Percentiles rank a stretch among this genome's conserved stretches.
Conservation (phyloP, 2,113 vertebrate species). For the Miniopterus natalensis region DNA sequence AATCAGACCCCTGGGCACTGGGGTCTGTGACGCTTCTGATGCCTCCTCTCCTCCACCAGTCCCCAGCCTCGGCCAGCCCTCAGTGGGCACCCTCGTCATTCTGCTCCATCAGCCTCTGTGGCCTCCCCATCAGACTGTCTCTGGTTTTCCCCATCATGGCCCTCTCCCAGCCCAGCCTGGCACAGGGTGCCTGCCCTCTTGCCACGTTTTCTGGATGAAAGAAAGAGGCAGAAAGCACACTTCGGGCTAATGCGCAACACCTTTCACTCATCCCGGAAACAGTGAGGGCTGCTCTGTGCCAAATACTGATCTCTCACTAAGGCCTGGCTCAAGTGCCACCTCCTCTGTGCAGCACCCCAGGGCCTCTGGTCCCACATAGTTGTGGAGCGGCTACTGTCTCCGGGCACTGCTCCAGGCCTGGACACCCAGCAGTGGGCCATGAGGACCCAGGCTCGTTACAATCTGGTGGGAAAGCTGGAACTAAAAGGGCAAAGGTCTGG, state of each 20-base stretch:
- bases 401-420: background rate
- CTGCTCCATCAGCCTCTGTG: background rate
- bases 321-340: background rate
- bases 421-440: background rate
- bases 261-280: background rate
- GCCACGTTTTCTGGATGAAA: background rate
- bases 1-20: background rate
- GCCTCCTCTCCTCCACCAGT: fast-evolving
- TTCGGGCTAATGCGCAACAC: fast-evolving
- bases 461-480: background rate
- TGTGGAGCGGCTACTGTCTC: background rate
- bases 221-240: background rate
- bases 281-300: fast-evolving
- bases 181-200: background rate
- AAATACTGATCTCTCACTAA: background rate
- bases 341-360: background rate
- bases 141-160: background rate
- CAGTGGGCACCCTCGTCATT: background rate
- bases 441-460: background rate
- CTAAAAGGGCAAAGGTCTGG: background rate
- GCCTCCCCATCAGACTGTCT: background rate
- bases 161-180: background rate
- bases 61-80: background rate
- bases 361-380: background rate
- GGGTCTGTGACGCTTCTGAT: background rate